Evolutionary conservation across 1,140 invertebrate species (phyloP).

Genomic region (Antheraea mylitta): DNA sequence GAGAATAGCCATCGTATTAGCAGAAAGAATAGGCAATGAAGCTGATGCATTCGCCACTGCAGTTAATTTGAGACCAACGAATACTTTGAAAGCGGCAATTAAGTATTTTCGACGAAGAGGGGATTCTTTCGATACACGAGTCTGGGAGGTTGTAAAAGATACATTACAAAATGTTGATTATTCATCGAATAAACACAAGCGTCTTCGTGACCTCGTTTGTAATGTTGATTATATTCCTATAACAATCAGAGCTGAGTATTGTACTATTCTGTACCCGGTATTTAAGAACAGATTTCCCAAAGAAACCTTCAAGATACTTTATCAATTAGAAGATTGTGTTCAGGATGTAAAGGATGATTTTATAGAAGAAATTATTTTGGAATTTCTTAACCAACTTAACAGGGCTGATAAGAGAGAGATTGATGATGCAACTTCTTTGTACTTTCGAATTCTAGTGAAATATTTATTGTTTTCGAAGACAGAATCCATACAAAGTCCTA

Average conservation of each 20-base stretch:
- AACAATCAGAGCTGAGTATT: conserved; percentile 42
- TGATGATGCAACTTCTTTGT: conserved; percentile 5
- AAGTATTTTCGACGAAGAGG: conserved; percentile 19
- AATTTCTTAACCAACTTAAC: conserved; percentile 14
- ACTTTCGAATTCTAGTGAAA: conserved; percentile 41
- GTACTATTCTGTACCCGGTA: conserved; percentile 22
- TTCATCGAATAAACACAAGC: background rate
- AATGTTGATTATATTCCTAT: conserved; percentile 27
- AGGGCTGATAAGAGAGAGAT: background rate
- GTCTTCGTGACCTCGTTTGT: conserved; percentile 14
- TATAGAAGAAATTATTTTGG: conserved; percentile 19
- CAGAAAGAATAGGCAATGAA: conserved; percentile 23
- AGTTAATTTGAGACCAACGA: conserved; percentile 29
- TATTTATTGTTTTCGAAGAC: conserved; percentile 40
- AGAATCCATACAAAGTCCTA: conserved; percentile 30
- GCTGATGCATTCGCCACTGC: conserved; percentile 21
- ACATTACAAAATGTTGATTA: conserved; percentile 26
- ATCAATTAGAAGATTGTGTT: conserved; percentile 9
- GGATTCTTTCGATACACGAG: conserved; percentile 18
- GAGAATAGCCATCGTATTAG: conserved; percentile 28
- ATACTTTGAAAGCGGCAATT: conserved; percentile 32
- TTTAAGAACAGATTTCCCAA: no score
- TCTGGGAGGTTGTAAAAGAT: conserved; percentile 40
- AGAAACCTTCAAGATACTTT: no score
- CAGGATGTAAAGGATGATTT: conserved; percentile 33